phyloP scores from a whole-genome alignment of 2,888 invertebrate genomes.

The Rhorus exstirpatorius region DNA sequence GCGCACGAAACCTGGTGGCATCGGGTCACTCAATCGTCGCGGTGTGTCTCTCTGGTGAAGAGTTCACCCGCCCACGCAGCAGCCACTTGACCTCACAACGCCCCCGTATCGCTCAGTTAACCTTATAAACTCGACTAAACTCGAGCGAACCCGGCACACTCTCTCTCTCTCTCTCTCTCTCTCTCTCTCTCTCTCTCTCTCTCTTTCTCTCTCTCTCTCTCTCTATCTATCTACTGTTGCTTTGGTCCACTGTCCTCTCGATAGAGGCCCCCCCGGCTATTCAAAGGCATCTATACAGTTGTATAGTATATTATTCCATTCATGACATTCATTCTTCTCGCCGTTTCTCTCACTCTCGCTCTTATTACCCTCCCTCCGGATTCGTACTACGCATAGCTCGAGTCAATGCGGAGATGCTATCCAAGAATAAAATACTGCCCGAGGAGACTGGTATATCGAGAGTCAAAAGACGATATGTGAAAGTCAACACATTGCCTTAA shows the following conservation, averaged over 20 bases:
- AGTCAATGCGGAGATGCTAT: not conserved
- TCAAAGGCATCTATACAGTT: constrained; percentile 11
- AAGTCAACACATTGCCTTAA: no score
- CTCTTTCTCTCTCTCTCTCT: no score
- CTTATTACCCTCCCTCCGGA: not conserved
- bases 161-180: constrained; percentile 63
- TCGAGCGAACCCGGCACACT: constrained; percentile 80
- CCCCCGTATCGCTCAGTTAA: constrained; percentile 85
- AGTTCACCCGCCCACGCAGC: constrained; percentile 83
- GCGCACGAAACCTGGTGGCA: constrained; percentile 24
- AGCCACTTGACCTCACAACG: constrained; percentile 85
- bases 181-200: constrained; percentile 67
- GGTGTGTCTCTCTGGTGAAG: constrained; percentile 80
- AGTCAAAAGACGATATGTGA: no score
- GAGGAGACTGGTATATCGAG: not conserved
- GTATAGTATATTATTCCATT: constrained; percentile 34
- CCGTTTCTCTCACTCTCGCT: constrained; percentile 1
- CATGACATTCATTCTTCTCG: constrained; percentile 43
- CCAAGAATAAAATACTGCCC: not conserved
- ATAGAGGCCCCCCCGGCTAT: constrained; percentile 18
- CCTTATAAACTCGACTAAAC: constrained; percentile 85
- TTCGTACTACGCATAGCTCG: constrained; percentile 13
- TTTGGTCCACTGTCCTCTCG: constrained; percentile 62
- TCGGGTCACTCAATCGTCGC: constrained; percentile 79
- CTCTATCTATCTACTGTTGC: not conserved